These are phyloP conservation scores for Stenoptilia bipunctidactyla DNA, from an alignment of 2,888 invertebrate genomes.

Conservation along the genomic window DNA sequence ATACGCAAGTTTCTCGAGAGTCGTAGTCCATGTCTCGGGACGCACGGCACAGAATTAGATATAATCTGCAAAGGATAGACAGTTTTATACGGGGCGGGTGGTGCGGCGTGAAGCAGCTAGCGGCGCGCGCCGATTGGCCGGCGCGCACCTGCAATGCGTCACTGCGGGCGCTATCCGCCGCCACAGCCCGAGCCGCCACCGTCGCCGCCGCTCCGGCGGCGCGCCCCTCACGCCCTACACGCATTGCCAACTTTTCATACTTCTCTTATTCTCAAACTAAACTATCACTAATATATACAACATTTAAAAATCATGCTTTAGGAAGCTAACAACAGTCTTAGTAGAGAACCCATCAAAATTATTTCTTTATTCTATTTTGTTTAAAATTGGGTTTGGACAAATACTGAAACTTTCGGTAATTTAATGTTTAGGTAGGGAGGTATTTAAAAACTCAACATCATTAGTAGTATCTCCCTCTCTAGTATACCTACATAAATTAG, in stretches of 20 bases:
- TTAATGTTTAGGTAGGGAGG: too few relatives aligned
- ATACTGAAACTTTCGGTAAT: too few relatives aligned
- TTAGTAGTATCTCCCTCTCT: too few relatives aligned
- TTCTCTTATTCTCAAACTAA: too few relatives aligned
- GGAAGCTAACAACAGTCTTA: too few relatives aligned
- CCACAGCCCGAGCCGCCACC: conserved; percentile 7
- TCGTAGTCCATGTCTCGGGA: conserved; percentile 67
- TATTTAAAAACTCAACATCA: too few relatives aligned
- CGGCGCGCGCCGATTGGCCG: conserved; percentile 82
- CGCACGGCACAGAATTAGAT: conserved; percentile 71
- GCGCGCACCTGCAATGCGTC: conserved; percentile 90
- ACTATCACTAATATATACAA: too few relatives aligned
- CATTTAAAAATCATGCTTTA: too few relatives aligned
- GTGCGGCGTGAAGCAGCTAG: conserved; percentile 81
- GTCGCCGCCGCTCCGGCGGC: not conserved
- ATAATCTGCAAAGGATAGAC: conserved; percentile 73
- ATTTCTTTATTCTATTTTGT: too few relatives aligned
- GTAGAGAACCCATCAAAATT: too few relatives aligned
- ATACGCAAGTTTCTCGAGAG: conserved; percentile 42
- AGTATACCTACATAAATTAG: too few relatives aligned
- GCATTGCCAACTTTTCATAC: not conserved
- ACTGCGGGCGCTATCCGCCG: conserved; percentile 51
- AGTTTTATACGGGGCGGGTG: conserved; percentile 79
- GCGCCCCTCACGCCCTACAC: not conserved
- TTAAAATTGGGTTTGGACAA: too few relatives aligned